Conservation (phyloP, 2,113 vertebrate species). For the Chloebia gouldiae region DNA sequence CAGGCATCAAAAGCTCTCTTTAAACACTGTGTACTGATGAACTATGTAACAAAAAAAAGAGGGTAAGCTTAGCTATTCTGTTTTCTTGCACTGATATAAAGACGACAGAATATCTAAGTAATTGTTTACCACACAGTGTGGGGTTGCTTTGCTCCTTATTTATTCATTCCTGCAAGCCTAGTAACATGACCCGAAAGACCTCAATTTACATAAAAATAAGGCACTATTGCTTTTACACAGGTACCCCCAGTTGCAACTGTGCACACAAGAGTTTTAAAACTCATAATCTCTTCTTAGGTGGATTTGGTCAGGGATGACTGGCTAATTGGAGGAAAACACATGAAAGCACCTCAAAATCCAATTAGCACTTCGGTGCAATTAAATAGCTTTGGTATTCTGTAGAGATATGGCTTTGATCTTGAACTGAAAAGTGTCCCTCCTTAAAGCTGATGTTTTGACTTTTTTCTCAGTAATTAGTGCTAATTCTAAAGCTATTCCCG, state of each 20-base stretch:
- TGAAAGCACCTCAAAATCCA: constrained; percentile 84
- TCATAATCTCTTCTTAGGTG: constrained; percentile 75
- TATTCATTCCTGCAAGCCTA: constrained; percentile 36
- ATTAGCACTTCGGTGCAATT: constrained; percentile 85
- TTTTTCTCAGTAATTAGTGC: constrained; percentile 78
- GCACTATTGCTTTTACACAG: constrained; percentile 64
- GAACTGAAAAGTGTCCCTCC: constrained; percentile 78
- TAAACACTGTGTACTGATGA: neutral
- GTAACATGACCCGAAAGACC: constrained; percentile 60
- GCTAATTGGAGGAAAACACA: constrained; percentile 79
- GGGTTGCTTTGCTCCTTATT: constrained; percentile 38
- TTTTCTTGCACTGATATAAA: constrained; percentile 14
- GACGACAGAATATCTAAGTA: constrained; percentile 24
- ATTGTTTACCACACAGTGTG: constrained; percentile 27
- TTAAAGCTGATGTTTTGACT: constrained; percentile 78
- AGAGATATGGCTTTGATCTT: constrained; percentile 81
- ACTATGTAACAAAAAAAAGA: neutral
- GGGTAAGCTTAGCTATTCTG: neutral
- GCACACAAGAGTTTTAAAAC: constrained; percentile 72
- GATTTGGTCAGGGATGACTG: constrained; percentile 77
- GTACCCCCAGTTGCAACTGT: constrained; percentile 58
- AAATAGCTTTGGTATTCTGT: constrained; percentile 79
- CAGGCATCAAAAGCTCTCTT: neutral
- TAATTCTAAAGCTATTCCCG: constrained; percentile 79
- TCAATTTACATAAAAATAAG: constrained; percentile 71